A percentile compares a stretch with the other conserved stretches of the same genome.
These are phyloP conservation scores for Eudyptes chrysolophus DNA, from an alignment of 2,113 vertebrate genomes.

Conservation along the genomic window DNA sequence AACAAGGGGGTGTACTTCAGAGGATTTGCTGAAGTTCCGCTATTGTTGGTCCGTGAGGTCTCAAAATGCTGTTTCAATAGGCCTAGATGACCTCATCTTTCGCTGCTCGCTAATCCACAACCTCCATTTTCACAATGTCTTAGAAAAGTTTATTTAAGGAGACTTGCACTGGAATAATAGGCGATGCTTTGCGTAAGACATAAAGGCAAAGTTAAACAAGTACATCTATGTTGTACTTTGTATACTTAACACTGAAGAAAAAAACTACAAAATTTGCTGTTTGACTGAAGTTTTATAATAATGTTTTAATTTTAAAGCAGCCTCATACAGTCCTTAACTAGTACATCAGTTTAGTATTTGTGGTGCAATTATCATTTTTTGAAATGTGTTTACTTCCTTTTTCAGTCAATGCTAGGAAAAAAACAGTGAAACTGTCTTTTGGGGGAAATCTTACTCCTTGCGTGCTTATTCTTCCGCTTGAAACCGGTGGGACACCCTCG, in stretches of 20 bases:
- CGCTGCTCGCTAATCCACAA: slow-evolving; percentile 47
- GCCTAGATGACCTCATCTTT: slow-evolving; percentile 56
- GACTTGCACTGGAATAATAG: slow-evolving; percentile 51
- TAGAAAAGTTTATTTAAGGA: slow-evolving; percentile 65
- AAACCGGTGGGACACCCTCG: background rate
- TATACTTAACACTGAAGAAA: background rate
- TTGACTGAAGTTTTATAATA: background rate
- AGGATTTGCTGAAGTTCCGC: slow-evolving; percentile 64
- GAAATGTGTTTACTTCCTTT: background rate
- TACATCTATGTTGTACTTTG: slow-evolving; percentile 5
- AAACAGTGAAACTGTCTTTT: background rate
- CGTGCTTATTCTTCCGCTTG: background rate
- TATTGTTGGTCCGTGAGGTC: slow-evolving; percentile 52
- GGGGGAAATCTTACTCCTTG: background rate
- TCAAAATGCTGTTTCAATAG: slow-evolving; percentile 45
- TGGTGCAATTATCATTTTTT: background rate
- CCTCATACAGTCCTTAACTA: no score
- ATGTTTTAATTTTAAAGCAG: background rate
- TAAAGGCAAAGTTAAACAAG: slow-evolving; percentile 60
- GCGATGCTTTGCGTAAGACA: slow-evolving; percentile 47
- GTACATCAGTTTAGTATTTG: background rate
- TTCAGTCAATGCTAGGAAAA: background rate
- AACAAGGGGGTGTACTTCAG: slow-evolving; percentile 74
- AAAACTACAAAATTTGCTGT: background rate
- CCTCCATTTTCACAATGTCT: slow-evolving; percentile 40